A percentile compares a stretch with the other conserved stretches of the same genome.
These are phyloP conservation scores for Drosophila parvula DNA, from an alignment of 1,140 invertebrate species.

Conservation along the genomic window DNA sequence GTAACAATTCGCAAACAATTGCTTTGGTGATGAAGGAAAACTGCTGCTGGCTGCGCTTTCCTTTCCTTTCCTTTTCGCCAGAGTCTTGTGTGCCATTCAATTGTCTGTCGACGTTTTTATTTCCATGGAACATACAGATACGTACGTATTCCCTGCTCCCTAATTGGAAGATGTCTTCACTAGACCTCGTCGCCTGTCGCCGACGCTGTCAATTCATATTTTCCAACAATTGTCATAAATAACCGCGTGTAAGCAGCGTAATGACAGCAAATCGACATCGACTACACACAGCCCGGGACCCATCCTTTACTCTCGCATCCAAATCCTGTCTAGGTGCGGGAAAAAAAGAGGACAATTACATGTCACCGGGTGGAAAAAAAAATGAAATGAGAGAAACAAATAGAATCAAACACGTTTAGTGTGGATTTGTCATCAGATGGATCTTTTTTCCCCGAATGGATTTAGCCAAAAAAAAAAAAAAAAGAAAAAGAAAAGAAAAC, in stretches of 20 bases:
- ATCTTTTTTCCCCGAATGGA: constrained; percentile 10
- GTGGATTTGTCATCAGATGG: constrained; percentile 75
- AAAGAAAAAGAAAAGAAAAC: not conserved
- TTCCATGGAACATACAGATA: constrained; percentile 51
- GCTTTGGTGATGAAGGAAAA: constrained; percentile 33
- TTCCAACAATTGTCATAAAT: constrained; percentile 83
- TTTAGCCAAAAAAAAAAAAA: constrained; percentile 16
- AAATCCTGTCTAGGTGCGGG: constrained; percentile 33
- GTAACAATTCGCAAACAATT: constrained; percentile 83
- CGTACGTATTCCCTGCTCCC: constrained; percentile 41
- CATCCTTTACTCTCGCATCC: constrained; percentile 7
- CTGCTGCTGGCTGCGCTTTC: constrained; percentile 57
- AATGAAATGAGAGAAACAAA: constrained; percentile 45
- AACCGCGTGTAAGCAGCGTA: constrained; percentile 76
- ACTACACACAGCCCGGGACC: constrained; percentile 7
- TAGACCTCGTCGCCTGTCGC: constrained; percentile 44
- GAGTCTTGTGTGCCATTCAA: constrained; percentile 69
- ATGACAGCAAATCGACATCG: constrained; percentile 74
- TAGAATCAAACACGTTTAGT: constrained; percentile 81
- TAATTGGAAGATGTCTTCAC: constrained; percentile 77
- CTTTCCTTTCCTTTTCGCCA: constrained; percentile 42
- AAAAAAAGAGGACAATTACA: constrained; percentile 51
- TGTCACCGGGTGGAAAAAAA: constrained; percentile 29
- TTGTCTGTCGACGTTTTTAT: constrained; percentile 83
- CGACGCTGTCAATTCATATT: constrained; percentile 79